phyloP scores from a whole-genome alignment of 2,888 invertebrate genomes.

The Amblyjoppa fuscipennis region DNA sequence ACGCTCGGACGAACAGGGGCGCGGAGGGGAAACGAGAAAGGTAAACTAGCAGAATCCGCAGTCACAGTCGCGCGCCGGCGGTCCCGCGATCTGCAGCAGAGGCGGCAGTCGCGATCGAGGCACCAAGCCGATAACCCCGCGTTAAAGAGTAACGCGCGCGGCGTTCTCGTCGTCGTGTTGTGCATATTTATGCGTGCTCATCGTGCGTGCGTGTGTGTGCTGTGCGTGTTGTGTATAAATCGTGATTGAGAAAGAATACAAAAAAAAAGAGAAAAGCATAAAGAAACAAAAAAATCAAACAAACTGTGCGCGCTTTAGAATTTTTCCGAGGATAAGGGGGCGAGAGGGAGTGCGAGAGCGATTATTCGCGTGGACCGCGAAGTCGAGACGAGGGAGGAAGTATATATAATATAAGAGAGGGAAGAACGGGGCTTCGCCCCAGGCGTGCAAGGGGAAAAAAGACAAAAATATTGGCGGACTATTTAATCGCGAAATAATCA shows the following conservation, averaged over 20 bases:
- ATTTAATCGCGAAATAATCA: neutral
- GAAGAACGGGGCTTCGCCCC: slow-evolving; percentile 4
- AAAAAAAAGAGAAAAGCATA: neutral
- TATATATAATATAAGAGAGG: neutral
- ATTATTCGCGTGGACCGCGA: slow-evolving; percentile 10
- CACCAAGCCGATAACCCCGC: slow-evolving; percentile 58
- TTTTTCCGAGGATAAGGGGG: slow-evolving; percentile 9
- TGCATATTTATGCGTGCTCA: slow-evolving; percentile 54
- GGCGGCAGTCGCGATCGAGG: slow-evolving; percentile 65
- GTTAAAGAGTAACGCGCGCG: slow-evolving; percentile 52
- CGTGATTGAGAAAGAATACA: slow-evolving; percentile 41
- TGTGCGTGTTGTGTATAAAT: slow-evolving; percentile 66
- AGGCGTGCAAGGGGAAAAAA: neutral
- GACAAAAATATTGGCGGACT: slow-evolving; percentile 4
- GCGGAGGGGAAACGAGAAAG: slow-evolving; percentile 44
- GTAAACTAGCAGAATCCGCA: slow-evolving; percentile 48
- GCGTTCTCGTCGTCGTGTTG: slow-evolving; percentile 58
- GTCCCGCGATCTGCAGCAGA: slow-evolving; percentile 68
- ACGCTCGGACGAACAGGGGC: slow-evolving; percentile 22
- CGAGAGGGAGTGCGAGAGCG: neutral
- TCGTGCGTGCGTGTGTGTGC: slow-evolving; percentile 71
- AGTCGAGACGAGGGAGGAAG: slow-evolving; percentile 1
- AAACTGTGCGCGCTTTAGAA: slow-evolving; percentile 20
- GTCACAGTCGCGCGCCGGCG: slow-evolving; percentile 72
- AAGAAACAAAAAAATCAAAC: neutral